phyloP scores from a whole-genome alignment of 2,113 vertebrate genomes.

The Chaenocephalus aceratus region DNA sequence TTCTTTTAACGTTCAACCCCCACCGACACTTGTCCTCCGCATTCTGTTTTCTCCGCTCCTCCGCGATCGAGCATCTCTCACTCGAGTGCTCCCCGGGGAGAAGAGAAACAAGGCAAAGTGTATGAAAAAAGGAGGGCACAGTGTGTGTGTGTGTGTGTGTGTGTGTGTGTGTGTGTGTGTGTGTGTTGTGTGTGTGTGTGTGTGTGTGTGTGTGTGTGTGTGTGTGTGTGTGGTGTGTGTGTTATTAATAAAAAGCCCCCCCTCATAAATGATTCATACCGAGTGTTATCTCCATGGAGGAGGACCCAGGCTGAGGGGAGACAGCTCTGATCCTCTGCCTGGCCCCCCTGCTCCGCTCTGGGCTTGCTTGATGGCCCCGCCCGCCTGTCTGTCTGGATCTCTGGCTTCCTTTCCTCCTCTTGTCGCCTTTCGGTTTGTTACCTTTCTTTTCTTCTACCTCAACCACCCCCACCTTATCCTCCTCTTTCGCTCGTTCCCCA shows the following conservation, averaged over 20 bases:
- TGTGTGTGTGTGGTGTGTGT: neutral
- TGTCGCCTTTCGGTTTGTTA: conserved; percentile 37
- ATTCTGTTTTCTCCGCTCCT: conserved; percentile 20
- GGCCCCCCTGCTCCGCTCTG: conserved; percentile 41
- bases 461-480: conserved; percentile 33
- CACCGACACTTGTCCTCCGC: neutral
- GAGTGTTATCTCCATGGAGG: conserved; percentile 64
- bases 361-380: conserved; percentile 52
- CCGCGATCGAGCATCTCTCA: conserved; percentile 9
- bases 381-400: conserved; percentile 47
- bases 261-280: conserved; percentile 77
- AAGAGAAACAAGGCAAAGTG: conserved; percentile 43
- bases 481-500: conserved; percentile 13
- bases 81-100: conserved; percentile 39
- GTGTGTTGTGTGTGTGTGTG: conserved; percentile 3
- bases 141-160: conserved; percentile 6
- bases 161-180: conserved; percentile 25
- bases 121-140: conserved; percentile 56
- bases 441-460: conserved; percentile 50
- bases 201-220: neutral
- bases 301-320: conserved; percentile 62
- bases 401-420: conserved; percentile 34
- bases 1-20: neutral
- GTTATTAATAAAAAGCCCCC: conserved; percentile 69
- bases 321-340: conserved; percentile 70